These are phyloP conservation scores for Apamea monoglypha DNA, from an alignment of 2,888 invertebrate species.

Conservation along the genomic window DNA sequence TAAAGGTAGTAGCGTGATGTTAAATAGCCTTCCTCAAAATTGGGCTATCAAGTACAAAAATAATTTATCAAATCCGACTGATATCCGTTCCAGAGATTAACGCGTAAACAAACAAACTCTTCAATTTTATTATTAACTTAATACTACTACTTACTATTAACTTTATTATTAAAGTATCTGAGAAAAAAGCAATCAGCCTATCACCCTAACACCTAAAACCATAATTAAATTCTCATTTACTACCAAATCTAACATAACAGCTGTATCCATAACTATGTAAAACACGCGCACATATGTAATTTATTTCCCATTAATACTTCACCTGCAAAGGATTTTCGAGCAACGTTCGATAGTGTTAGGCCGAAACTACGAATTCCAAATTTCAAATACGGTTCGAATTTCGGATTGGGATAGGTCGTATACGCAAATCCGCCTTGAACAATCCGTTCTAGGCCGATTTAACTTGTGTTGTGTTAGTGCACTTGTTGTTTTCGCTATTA, in stretches of 20 bases:
- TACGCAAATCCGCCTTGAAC: conserved; percentile 59
- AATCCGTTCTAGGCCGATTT: conserved; percentile 67
- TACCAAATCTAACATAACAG: neutral
- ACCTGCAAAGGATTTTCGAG: conserved; percentile 20
- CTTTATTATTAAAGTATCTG: too few species aligned
- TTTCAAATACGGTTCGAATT: conserved; percentile 64
- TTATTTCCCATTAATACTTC: conserved; percentile 33
- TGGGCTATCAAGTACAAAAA: too few species aligned
- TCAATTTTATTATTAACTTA: too few species aligned
- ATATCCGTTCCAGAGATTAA: too few species aligned
- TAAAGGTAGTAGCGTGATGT: too few species aligned
- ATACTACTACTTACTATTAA: too few species aligned
- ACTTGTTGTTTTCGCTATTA: conserved; percentile 47
- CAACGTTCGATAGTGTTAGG: conserved; percentile 32
- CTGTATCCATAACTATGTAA: neutral
- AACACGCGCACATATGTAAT: conserved; percentile 1
- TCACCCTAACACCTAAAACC: neutral
- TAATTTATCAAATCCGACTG: too few species aligned
- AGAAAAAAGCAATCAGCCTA: neutral
- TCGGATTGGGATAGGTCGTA: conserved; percentile 48
- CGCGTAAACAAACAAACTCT: too few species aligned
- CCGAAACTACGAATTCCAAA: conserved; percentile 54
- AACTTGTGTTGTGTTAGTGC: conserved; percentile 50
- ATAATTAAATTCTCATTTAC: conserved; percentile 14
- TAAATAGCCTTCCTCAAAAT: too few species aligned